Evolutionary conservation across 2,113 vertebrate species (phyloP), one percentile per base, ranked within the genome.

Genomic region (Brevimyrus niger): DNA sequence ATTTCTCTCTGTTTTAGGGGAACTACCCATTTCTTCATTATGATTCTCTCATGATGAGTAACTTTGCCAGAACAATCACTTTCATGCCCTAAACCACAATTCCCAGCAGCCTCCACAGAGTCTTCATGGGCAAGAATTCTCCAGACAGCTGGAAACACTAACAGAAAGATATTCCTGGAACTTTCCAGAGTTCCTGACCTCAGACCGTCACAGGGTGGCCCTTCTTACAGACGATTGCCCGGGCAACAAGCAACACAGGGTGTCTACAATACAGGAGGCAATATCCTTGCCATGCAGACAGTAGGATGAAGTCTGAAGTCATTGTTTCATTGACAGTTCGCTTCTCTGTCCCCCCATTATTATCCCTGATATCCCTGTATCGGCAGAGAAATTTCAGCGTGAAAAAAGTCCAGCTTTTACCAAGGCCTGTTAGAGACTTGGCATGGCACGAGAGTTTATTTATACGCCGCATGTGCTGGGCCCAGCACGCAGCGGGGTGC

Each of bases 401-500:
- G 92, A 93, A 94, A 94, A 94, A 95, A 95, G 92, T 92, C 87
- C 90, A 88, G 89, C 92, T 94, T 94, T 94, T 92, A 91, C 80
- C 87, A 90, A 90, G 92, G 94, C 94, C 94, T 92, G 93, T 94
- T 93, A 90, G 94, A 94, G 94, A 92, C 88, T 92, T 96, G 95
- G 94, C 96, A 87, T 80, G 87, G 91, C 90, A 91, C 92, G 82
- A 86, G 89, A 91, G 94, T 95, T 95, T 96, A 96, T 96, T 96
- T 96, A 96, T 95, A 94, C 92, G 92, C 94, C 92, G 91, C 93
- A 93, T 93, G 93, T 94, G 93, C 93, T 86, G 85, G 89, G 93
- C 94, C 94, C 95, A 96, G 92, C 94, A 94, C 95, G 94, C 94
- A 96, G 95, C 93, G 90, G 95, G 95, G 93, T 92, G 92, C 92